Evolutionary conservation across 2,113 vertebrate genomes (phyloP).

Genomic region (Eubucco bourcierii): DNA sequence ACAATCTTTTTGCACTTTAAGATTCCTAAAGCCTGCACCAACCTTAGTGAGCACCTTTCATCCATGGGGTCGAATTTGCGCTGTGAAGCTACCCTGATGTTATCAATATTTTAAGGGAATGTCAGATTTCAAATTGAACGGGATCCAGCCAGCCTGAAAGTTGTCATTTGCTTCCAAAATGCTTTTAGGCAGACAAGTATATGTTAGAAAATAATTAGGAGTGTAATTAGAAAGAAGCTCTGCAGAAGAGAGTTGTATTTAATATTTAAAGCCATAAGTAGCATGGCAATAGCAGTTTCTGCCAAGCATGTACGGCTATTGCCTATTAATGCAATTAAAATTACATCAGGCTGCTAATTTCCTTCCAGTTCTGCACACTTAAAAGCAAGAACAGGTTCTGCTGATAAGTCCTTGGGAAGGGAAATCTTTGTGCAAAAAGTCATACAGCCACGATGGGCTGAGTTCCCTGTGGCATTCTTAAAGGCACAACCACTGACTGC

Average conservation of each 20-base stretch:
- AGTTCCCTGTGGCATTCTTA: neutral
- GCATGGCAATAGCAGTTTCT: slow-evolving; percentile 7
- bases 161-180: slow-evolving; percentile 60
- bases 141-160: slow-evolving; percentile 51
- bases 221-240: slow-evolving; percentile 46
- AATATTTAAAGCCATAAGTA: slow-evolving; percentile 57
- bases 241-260: slow-evolving; percentile 20
- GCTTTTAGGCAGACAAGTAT: slow-evolving; percentile 56
- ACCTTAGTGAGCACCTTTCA: neutral
- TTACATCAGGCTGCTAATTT: slow-evolving; percentile 54
- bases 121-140: slow-evolving; percentile 67
- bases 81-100: slow-evolving; percentile 16
- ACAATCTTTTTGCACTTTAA: neutral
- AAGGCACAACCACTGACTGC: neutral
- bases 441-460: neutral
- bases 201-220: slow-evolving; percentile 29
- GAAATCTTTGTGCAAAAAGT: neutral
- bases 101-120: slow-evolving; percentile 68
- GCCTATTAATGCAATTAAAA: slow-evolving; percentile 66
- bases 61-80: neutral
- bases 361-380: neutral
- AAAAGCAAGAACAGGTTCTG: slow-evolving; percentile 30
- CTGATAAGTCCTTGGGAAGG: neutral
- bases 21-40: neutral
- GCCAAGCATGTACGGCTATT: slow-evolving; percentile 31